A percentile compares a stretch with the other conserved stretches of the same genome.
Conservation (phyloP, 2,888 invertebrate species). For the Auanema freiburgensis region DNA sequence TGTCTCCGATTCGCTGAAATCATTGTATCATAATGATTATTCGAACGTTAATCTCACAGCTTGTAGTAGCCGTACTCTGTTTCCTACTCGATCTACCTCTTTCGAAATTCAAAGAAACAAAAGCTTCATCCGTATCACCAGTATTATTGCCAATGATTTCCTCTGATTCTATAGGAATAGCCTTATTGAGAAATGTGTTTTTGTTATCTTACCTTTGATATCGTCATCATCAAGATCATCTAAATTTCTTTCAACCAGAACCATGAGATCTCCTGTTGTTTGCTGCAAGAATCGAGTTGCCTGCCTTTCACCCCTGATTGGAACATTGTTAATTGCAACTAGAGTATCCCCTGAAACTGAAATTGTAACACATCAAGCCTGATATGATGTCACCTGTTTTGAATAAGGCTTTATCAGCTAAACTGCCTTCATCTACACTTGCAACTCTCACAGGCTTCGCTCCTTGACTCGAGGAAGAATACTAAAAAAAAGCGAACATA, state of each 20-base stretch:
- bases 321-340: slow-evolving; percentile 59
- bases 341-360: slow-evolving; percentile 47
- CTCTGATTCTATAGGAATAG: slow-evolving; percentile 13
- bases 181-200: slow-evolving; percentile 1
- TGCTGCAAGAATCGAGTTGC: slow-evolving; percentile 51
- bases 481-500: not conserved
- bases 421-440: slow-evolving; percentile 45
- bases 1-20: slow-evolving; percentile 29
- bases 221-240: slow-evolving; percentile 50
- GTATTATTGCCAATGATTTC: slow-evolving; percentile 19
- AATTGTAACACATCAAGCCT: slow-evolving; percentile 1
- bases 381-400: slow-evolving; percentile 32
- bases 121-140: slow-evolving; percentile 28
- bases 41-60: too few relatives aligned
- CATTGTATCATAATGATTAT: not conserved
- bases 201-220: slow-evolving; percentile 24
- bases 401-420: slow-evolving; percentile 54
- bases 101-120: slow-evolving; percentile 21
- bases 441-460: slow-evolving; percentile 42
- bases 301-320: slow-evolving; percentile 56
- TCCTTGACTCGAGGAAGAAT: slow-evolving; percentile 8
- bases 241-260: slow-evolving; percentile 55
- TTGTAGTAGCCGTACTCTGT: too few relatives aligned
- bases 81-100: not conserved
- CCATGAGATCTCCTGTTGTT: slow-evolving; percentile 55